Evolutionary conservation across 2,113 vertebrate genomes (phyloP).

Genomic region (Nerophis lumbriciformis): DNA sequence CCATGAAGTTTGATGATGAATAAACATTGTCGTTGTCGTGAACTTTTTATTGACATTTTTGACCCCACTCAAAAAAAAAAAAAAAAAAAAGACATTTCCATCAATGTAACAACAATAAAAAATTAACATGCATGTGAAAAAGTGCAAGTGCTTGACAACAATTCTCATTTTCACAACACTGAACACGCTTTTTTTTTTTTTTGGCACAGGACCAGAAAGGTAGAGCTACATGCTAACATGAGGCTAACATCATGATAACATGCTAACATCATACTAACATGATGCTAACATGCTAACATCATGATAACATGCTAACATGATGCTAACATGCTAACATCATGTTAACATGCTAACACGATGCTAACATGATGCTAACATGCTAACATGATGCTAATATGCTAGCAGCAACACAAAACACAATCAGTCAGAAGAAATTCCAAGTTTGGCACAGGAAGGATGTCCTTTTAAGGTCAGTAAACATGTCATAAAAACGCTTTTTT

Average conservation of each 20-base stretch:
- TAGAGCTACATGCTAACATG: background rate
- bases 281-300: too few species aligned
- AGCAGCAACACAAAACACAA: background rate
- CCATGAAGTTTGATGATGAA: background rate
- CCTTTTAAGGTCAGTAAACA: too few species aligned
- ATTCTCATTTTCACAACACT: slow-evolving; percentile 2
- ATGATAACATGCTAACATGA: too few species aligned
- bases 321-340: too few species aligned
- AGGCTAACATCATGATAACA: background rate
- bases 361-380: background rate
- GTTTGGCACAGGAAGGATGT: too few species aligned
- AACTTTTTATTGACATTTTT: background rate
- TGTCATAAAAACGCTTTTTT: too few species aligned
- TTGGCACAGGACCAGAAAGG: background rate
- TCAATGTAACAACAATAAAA: background rate
- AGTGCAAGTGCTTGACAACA: background rate
- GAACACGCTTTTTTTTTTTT: background rate
- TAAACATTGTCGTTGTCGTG: background rate
- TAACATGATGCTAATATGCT: too few species aligned
- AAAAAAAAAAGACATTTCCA: background rate
- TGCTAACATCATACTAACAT: too few species aligned
- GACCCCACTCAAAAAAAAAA: too few species aligned
- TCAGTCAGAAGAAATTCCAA: too few species aligned
- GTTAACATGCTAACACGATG: background rate
- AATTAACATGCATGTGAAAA: background rate